Base-by-base conservation (phyloP, 1,140 invertebrate genomes). In the Ooceraea biroi region DNA sequence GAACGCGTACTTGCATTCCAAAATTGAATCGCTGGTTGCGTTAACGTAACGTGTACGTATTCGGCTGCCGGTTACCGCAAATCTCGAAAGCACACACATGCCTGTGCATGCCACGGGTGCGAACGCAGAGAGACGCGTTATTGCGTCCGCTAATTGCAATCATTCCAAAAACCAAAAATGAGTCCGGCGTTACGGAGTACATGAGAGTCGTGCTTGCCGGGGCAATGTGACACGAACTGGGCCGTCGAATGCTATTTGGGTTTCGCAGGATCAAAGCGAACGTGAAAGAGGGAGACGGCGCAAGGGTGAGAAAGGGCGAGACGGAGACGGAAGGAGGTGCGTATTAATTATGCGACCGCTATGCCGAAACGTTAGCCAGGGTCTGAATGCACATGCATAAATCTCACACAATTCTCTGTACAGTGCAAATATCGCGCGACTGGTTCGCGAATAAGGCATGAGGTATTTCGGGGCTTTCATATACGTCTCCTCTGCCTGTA, bases 131-230 rank as follows among this genome's bases (percentile, higher is more conserved):
- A 71, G 69, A 46, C 50, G 12, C 65, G 50, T 30, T 69, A 69
- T 57, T 57, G 22, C 36, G n/a, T 7, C 3, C 41, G 36, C 36
- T 80, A 78, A 78, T 78, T 78, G 22, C 74, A 68, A 30, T 55
- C 30, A 57, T 71, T 46, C 4, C 65, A 60, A 80, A 80, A 80
- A 69, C 25, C n/a, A 22, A 69, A 71, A 80, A 80, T 80, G 50
- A 46, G n/a, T 19, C 27, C n/a, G 12, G 14, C 36, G 12, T 78
- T 22, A 19, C n/a, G 10, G 3, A 1, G 1, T 52, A 77, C 14
- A n/a, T n/a, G 60, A 66, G 76, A 58, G 7, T 78, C 25, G 5
- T 12, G 3, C 36, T 30, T 46, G 58, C 11, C 25, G 7, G 44
- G 55, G 36, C n/a, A 57, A 71, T 12, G 57, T 44, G 25, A 77